A percentile compares a stretch with the other conserved stretches of the same genome.
Conservation (phyloP, 1,140 invertebrate genomes). For the Drosophila tani region DNA sequence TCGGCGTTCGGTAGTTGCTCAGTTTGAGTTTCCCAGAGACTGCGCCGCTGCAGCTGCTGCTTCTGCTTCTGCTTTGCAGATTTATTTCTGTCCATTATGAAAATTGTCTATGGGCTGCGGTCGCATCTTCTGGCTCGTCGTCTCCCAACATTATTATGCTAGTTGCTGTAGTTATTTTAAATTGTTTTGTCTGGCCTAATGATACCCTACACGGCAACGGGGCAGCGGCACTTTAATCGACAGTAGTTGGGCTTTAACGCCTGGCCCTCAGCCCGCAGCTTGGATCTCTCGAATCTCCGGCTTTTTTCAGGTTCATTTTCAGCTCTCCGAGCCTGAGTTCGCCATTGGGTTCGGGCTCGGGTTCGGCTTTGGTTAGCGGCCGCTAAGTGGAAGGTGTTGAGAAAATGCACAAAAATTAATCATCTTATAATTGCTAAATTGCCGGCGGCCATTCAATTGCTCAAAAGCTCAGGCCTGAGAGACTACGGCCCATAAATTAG, state of each 20-base stretch:
- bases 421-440: conserved; percentile 82
- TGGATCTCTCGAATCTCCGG: neutral
- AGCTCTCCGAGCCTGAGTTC: conserved; percentile 1
- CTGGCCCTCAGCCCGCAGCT: conserved; percentile 41
- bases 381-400: conserved; percentile 81
- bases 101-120: conserved; percentile 72
- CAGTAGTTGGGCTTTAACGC: conserved; percentile 78
- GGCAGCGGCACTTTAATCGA: conserved; percentile 79
- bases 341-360: conserved; percentile 11
- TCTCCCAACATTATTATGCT: conserved; percentile 78
- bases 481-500: conserved; percentile 51
- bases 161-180: conserved; percentile 82
- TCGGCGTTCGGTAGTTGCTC: conserved; percentile 33
- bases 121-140: conserved; percentile 37
- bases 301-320: conserved; percentile 11
- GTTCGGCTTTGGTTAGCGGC: conserved; percentile 38
- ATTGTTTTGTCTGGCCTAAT: conserved; percentile 81
- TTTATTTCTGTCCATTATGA: conserved; percentile 81
- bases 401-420: conserved; percentile 83
- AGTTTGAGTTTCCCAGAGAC: conserved; percentile 57
- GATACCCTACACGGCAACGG: conserved; percentile 69
- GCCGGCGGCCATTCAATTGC: conserved; percentile 57
- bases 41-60: conserved; percentile 6
- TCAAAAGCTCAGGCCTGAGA: conserved; percentile 32
- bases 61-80: conserved; percentile 50